Base-by-base conservation (phyloP, 2,888 invertebrate species). In the Drosophila buzzatii region DNA sequence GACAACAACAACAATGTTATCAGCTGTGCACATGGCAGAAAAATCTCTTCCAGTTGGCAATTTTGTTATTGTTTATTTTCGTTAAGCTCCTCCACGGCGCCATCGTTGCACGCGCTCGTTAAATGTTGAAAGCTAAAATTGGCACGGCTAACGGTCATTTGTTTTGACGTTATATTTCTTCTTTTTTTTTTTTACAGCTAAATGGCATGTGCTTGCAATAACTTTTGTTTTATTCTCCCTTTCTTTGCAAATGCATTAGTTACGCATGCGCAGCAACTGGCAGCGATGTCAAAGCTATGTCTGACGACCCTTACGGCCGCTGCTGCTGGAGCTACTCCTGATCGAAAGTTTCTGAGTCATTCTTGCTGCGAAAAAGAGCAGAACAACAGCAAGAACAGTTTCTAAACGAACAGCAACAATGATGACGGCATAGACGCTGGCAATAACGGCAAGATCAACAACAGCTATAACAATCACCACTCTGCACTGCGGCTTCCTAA, bases 31-130 rank as follows among this genome's bases (percentile, higher is more conserved):
- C 70, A 64, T 78, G 70, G 64, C 53, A 73, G n/a, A 18, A 51
- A 33, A 66, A 73, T 35, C 66, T 55, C 61, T 57, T 51, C 39
- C 51, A 68, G 69, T 64, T 55, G 51, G 39, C 61, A 58, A 55
- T 57, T 44, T 23, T 65, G 44, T 70, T 81, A 73, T 79, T 77
- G 71, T 77, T 84, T 79, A 73, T 79, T 84, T 82, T 78, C 44
- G 82, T 76, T 81, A 66, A 80, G 77, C 72, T 78, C 71, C 35
- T 59, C 73, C 60, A 64, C 55, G 82, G 87, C 87, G 87, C 85
- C 85, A 82, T 76, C 62, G 78, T 72, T 55, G 81, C 87, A 74
- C 78, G 73, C 72, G 79, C 78, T 78, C 87, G 70, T 84, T 58
- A 83, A 85, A 76, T 62, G 68, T 67, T 65, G 80, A 80, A 66